Conservation (phyloP, 1,140 invertebrate species). For the Papilio aristodemus region DNA sequence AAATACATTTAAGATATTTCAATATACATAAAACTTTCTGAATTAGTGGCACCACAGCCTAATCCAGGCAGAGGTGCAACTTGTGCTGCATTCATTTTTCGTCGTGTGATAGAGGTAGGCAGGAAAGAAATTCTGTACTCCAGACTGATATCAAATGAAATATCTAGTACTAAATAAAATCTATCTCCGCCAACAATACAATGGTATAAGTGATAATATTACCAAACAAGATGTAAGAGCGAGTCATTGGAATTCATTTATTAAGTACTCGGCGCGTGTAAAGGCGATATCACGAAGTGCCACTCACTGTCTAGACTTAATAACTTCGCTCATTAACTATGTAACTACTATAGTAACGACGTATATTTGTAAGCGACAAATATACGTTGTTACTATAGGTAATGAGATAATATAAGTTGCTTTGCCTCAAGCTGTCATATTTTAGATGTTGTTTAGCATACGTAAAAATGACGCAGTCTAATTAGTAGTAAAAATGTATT, state of each 20-base stretch:
- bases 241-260: conserved; percentile 28
- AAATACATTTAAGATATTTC: no score
- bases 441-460: conserved; percentile 1
- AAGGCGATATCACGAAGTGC: conserved; percentile 25
- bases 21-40: no score
- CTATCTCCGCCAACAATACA: background rate
- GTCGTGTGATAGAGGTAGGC: no score
- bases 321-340: conserved; percentile 26
- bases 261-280: conserved; percentile 4
- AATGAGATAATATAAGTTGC: background rate
- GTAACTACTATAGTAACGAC: background rate
- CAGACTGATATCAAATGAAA: no score
- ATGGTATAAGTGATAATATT: conserved; percentile 10
- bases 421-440: background rate
- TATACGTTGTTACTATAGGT: background rate
- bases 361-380: no score
- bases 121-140: no score
- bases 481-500: conserved; percentile 13
- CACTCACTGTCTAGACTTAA: conserved; percentile 22
- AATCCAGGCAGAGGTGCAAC: no score
- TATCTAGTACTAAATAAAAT: background rate
- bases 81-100: no score
- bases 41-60: no score
- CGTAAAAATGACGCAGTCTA: conserved; percentile 14
- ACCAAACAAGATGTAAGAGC: conserved; percentile 7